phyloP scores from a whole-genome alignment of 2,113 vertebrate species.

The Strix uralensis region DNA sequence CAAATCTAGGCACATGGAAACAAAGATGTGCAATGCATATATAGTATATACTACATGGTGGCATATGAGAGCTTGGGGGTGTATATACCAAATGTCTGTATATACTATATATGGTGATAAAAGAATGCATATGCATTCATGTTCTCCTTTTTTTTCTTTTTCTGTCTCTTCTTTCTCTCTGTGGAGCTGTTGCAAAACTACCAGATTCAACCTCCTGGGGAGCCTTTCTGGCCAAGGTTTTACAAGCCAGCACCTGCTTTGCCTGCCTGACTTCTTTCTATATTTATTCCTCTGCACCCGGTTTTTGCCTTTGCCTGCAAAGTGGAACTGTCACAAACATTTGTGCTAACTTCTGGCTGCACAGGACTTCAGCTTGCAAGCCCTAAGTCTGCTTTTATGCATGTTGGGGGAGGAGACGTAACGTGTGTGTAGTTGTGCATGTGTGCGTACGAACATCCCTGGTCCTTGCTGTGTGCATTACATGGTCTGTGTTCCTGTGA shows the following conservation, averaged over 20 bases:
- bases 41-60: background rate
- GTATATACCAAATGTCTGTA: conserved; percentile 48
- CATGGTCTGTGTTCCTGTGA: background rate
- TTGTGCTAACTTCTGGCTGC: conserved; percentile 22
- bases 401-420: background rate
- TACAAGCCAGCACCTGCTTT: conserved; percentile 40
- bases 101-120: conserved; percentile 36
- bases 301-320: conserved; percentile 40
- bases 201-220: conserved; percentile 61
- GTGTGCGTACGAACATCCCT: background rate
- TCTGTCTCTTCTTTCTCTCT: conserved; percentile 42
- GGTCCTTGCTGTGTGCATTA: background rate
- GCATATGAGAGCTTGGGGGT: conserved; percentile 4
- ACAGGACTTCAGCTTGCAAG: conserved; percentile 18
- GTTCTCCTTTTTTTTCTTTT: background rate
- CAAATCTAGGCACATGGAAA: background rate
- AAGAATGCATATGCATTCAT: conserved; percentile 55
- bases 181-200: conserved; percentile 48
- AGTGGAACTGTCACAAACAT: conserved; percentile 15
- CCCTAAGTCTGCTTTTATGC: background rate
- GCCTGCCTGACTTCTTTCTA: conserved; percentile 41
- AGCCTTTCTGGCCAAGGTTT: conserved; percentile 59
- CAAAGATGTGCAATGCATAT: background rate
- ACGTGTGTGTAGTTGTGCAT: background rate
- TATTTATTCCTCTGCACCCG: conserved; percentile 32